Evolutionary conservation across 2,888 invertebrate genomes (phyloP), one percentile per base, ranked within the genome.

Genomic region (Polyommatus iphigenia): DNA sequence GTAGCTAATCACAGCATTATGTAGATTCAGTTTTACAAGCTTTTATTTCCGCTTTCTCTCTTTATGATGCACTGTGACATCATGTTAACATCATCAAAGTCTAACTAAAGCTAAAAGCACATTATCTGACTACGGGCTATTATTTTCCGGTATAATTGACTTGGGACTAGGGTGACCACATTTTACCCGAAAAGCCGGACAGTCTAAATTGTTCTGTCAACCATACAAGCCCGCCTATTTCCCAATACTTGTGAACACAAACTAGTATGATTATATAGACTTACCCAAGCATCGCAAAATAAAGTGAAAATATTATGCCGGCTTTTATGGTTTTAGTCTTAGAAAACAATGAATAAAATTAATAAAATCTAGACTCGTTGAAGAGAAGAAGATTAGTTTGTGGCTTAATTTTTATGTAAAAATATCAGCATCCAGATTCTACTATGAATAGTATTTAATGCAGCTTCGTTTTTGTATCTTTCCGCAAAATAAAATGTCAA

Each of bases 91-190:
- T 62, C 62, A 62, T 62, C 71, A 72, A 72, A 72, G 36, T 18
- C 18, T 67, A 76, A 67, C 67, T 67, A 62, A 62, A 67, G 41
- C 24, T 75, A 67, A 76, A 41, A 24, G 62, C 62, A 62, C n/a
- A 50, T 54, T 76, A 41, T 57, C 41, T 41, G 36, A 36, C 32
- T 77, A 50, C 7, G 59, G 72, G 73, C 59, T 77, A 77, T 24
- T 71, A 76, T 73, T 76, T 24, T 62, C 29, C 57, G 79, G 79
- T 76, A 57, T 78, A 78, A 80, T 77, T 78, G 79, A 80, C 77
- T 78, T 73, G 78, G 62, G 67, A 67, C 29, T 18, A 29, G 67
- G 67, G 67, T 67, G 5, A 6, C 29, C 29, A 67, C 15, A 13
- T 29, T 20, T 67, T 18, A 67, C 5, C 29, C 29, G 67, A 32